A percentile compares a stretch with the other conserved stretches of the same genome.
These are phyloP conservation scores for Egretta garzetta DNA, from an alignment of 2,113 vertebrate genomes.

Conservation along the genomic window DNA sequence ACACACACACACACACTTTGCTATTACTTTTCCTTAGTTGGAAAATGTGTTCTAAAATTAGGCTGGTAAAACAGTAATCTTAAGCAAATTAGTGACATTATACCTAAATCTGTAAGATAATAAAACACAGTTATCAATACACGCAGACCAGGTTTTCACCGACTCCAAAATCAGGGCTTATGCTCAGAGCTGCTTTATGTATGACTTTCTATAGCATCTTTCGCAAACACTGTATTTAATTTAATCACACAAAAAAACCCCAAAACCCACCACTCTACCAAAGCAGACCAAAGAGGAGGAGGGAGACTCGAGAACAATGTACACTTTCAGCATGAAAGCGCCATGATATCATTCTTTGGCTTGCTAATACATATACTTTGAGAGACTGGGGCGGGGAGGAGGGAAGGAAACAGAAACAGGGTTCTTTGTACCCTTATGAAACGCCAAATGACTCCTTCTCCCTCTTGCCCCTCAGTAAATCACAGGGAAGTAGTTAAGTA, in stretches of 20 bases:
- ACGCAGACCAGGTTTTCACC: neutral
- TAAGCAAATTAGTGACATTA: neutral
- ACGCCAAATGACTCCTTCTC: neutral
- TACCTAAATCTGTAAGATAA: neutral
- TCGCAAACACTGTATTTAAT: neutral
- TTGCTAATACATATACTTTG: neutral
- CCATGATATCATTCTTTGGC: conserved; percentile 35
- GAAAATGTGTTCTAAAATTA: neutral
- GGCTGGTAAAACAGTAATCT: neutral
- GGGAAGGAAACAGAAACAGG: conserved; percentile 8
- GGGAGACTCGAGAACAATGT: conserved; percentile 12
- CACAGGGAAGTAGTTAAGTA: neutral
- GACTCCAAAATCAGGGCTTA: neutral
- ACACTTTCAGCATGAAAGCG: conserved; percentile 54
- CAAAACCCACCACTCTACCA: neutral
- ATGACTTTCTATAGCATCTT: neutral
- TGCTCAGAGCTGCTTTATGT: neutral
- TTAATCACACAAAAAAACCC: neutral
- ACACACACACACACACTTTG: neutral
- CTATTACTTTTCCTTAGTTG: neutral
- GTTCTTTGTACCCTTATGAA: conserved; percentile 15
- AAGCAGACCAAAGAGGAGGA: neutral
- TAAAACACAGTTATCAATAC: neutral
- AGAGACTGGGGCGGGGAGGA: neutral
- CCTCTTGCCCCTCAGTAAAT: conserved; percentile 13